Evolutionary conservation across 1,140 invertebrate genomes (phyloP), one percentile per base, ranked within the genome.

Genomic region (Globodera rostochiensis): DNA sequence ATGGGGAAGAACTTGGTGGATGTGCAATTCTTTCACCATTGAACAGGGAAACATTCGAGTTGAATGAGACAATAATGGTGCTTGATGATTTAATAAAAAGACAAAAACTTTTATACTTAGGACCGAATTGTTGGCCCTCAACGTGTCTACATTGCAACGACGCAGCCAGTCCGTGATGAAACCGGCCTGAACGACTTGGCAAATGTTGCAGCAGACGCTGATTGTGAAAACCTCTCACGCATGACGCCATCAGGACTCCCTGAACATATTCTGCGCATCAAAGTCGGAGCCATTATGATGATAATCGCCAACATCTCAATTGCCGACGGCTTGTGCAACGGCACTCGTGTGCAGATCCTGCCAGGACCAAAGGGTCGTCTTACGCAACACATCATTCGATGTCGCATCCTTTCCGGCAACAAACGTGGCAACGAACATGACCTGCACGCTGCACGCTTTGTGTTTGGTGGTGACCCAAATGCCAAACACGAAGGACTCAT

Each of bases 401-500:
- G 71, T 6, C 71, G 71, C 15, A 53, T 73, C 5, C 19, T 73
- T 3, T 5, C 71, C 6, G 71, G 71, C 3, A 47, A 47, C 13
- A 60, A 60, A 60, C 1, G 4, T 2, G 57, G 57, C 1, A 11
- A 60, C 1, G 11, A 60, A 19, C 57, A 60, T 60, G 57, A 60
- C 19, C 57, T 60, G 5, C 57, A 60, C 15, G 13, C 57, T 15
- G 57, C 71, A 21, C 46, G 71, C 15, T 73, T 73, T 21, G 13
- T 73, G 6, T 73, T 73, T 73, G 71, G 71, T 21, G 71, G 71
- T n/a, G 71, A 73, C 19, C 71, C 71, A 2, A n/a, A 21, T 19
- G 71, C 71, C 6, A 6, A 6, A 21, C 46, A 53, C 6, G 19
- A 73, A 25, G 71, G 71, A 21, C 46, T n/a, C 3, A 47, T 73